phyloP scores from a whole-genome alignment of 2,888 invertebrate genomes.

The Apotomis capreana region DNA sequence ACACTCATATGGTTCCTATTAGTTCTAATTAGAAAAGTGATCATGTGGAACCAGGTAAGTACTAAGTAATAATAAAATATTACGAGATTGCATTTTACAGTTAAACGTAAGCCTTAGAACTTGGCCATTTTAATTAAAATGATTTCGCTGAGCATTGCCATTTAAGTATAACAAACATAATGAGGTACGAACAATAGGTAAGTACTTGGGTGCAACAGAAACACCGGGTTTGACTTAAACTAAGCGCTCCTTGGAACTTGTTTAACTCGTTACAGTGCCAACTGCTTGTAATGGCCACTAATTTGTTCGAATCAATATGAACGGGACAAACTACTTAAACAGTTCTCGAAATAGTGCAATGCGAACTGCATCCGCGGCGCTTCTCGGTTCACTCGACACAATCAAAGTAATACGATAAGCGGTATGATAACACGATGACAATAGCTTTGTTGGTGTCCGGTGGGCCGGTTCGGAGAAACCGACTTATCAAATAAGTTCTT shows the following conservation, averaged over 20 bases:
- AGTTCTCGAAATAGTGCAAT: constrained; percentile 22
- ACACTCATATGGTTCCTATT: constrained; percentile 1
- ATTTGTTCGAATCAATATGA: constrained; percentile 21
- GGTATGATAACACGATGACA: constrained; percentile 50
- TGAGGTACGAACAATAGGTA: constrained; percentile 2
- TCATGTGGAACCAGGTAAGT: neutral
- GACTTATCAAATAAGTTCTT: constrained; percentile 61
- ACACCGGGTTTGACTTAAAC: constrained; percentile 16
- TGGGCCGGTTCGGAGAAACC: constrained; percentile 65
- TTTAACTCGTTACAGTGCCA: constrained; percentile 29
- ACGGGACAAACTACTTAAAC: constrained; percentile 4
- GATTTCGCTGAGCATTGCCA: constrained; percentile 11
- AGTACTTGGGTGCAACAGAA: constrained; percentile 6
- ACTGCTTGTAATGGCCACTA: constrained; percentile 18
- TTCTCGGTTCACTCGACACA: constrained; percentile 32
- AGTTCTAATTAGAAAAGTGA: constrained; percentile 15
- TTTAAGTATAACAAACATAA: neutral
- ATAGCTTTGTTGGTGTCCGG: constrained; percentile 58
- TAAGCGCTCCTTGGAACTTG: constrained; percentile 26
- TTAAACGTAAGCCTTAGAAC: neutral
- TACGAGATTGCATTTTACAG: neutral
- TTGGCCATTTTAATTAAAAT: neutral
- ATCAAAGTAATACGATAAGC: constrained; percentile 38
- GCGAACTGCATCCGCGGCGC: constrained; percentile 26
- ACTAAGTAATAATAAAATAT: neutral